These are phyloP conservation scores for Vandiemenella viatica DNA, from an alignment of 2,888 invertebrate species.

Conservation along the genomic window DNA sequence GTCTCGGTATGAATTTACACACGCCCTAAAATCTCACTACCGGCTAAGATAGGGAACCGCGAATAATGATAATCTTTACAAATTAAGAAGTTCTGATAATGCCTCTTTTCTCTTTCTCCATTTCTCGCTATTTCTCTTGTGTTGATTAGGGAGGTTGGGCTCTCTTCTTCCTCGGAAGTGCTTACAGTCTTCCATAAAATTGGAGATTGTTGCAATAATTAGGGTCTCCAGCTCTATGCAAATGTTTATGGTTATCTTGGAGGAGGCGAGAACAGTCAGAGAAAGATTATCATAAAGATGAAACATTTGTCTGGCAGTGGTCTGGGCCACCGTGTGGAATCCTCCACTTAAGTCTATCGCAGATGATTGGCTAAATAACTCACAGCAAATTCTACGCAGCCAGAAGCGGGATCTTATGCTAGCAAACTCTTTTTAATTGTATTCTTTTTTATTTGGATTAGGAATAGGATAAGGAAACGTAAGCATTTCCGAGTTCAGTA, in stretches of 20 bases:
- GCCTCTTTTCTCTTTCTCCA: conserved; percentile 2
- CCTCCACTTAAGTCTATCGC: too few relatives aligned
- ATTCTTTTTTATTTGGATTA: too few relatives aligned
- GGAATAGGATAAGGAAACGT: too few relatives aligned
- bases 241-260: conserved; percentile 8
- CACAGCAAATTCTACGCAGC: too few relatives aligned
- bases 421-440: too few relatives aligned
- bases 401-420: too few relatives aligned
- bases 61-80: conserved; percentile 32
- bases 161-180: background rate
- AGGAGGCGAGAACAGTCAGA: background rate
- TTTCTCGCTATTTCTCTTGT: background rate
- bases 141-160: too few relatives aligned
- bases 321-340: too few relatives aligned
- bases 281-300: background rate
- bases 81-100: conserved; percentile 29
- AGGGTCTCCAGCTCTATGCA: conserved; percentile 6
- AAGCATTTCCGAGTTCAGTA: too few relatives aligned
- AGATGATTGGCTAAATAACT: too few relatives aligned
- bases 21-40: conserved; percentile 24
- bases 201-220: conserved; percentile 12
- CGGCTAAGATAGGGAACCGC: conserved; percentile 27
- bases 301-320: too few relatives aligned
- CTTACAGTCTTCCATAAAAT: conserved; percentile 10
- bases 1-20: conserved; percentile 15